A percentile compares a stretch with the other conserved stretches of the same genome.
Evolutionary conservation across 2,113 vertebrate genomes (phyloP).

Genomic region (Tonatia bakeri): DNA sequence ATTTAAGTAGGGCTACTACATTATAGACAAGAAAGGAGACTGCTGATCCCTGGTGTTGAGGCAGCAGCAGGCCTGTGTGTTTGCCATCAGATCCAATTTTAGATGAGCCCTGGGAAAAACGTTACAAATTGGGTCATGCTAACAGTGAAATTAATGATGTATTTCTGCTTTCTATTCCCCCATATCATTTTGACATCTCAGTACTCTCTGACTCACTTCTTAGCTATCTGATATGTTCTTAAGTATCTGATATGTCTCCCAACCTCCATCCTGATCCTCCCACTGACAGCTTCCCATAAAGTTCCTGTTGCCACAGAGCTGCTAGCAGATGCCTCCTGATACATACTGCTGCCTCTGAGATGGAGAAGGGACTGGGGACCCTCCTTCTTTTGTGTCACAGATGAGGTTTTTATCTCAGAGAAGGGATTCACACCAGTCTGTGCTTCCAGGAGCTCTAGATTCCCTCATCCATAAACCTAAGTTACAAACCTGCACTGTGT

Average conservation of each 20-base stretch:
- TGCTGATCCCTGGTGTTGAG: neutral
- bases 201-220: neutral
- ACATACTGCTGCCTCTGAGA: accelerated
- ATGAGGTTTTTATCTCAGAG: neutral
- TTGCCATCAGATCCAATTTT: neutral
- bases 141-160: neutral
- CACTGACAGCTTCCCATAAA: no score
- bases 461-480: neutral
- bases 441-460: neutral
- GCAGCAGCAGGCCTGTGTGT: no score
- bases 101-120: neutral
- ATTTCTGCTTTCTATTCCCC: neutral
- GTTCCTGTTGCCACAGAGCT: neutral
- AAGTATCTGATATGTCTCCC: neutral
- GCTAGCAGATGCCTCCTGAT: neutral
- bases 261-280: neutral
- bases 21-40: neutral
- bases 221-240: neutral
- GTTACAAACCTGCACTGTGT: neutral
- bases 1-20: neutral
- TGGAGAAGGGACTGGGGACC: neutral
- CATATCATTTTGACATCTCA: neutral
- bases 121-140: neutral
- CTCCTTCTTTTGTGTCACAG: neutral
- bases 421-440: neutral